Base-by-base conservation (phyloP, 2,888 invertebrate species). In the Argyresthia albistria region DNA sequence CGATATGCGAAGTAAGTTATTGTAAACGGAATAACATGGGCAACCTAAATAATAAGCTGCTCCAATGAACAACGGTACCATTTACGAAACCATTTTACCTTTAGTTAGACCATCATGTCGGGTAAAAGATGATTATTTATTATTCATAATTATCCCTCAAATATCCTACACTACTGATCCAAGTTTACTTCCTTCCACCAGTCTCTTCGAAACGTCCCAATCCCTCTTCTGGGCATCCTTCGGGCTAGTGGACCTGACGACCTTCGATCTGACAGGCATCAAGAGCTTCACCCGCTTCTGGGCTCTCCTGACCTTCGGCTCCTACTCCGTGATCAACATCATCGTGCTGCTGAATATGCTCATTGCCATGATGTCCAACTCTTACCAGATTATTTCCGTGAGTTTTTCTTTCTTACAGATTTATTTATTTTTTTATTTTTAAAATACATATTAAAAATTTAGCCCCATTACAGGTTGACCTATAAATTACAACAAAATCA, bases 311-410 rank as follows among this genome's bases (percentile, higher is more conserved):
- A 98, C 99, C 93, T 99, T 99, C 73, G 99, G 99, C 45, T 96
- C 96, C 6, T 99, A 99, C 82, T 97, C 97, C 54, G 97, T 97
- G 57, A 98, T 99, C 79, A 97, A 98, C 75, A 94, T 99, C 59
- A 97, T 99, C 63, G 98, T 99, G 0, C 90, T 99, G 35, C 91
- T 99, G 57, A 99, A 99, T 82, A 96, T 99, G 93, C 91, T 99
- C 43, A 98, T 99, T 73, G 99, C 99, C 69, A 99, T 99, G 99
- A 98, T 99, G 98, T 97, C 97, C 56, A 98, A 97, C 79, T 98
- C 98, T 0, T 99, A 98, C 81, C 97, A 98, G 84, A 95, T 97
- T 57, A 99, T 99, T 66, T 98, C 97, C 65, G 97, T 97, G 87
- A 91, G 92, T 88, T 9, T n/a, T 25, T 25, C 25, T 25, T 25